Conservation (phyloP, 2,888 invertebrate species). For the Cryptocephalus moraei region DNA sequence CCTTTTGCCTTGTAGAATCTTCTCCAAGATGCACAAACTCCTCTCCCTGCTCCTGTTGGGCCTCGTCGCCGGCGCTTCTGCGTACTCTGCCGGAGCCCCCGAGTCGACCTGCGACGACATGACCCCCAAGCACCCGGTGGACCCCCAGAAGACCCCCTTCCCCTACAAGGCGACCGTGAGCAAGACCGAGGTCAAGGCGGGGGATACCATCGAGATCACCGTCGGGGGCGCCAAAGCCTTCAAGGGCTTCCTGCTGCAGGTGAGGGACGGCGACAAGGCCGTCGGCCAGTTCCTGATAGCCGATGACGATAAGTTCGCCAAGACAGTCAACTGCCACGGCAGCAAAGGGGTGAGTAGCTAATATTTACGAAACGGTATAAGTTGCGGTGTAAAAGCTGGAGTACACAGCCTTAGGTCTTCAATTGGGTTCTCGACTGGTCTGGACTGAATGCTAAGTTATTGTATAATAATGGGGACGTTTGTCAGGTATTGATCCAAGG, state of each 20-base stretch:
- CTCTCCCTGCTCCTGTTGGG: not conserved
- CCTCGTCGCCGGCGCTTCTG: constrained; percentile 23
- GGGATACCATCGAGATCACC: constrained; percentile 44
- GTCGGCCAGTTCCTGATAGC: constrained; percentile 54
- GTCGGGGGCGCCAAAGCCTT: constrained; percentile 47
- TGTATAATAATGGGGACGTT: no score
- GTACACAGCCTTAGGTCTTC: no score
- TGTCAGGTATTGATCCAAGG: no score
- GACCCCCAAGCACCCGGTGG: constrained; percentile 55
- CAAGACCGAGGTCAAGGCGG: constrained; percentile 28
- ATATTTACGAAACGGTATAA: no score
- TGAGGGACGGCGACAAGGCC: constrained; percentile 47
- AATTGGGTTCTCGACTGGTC: no score
- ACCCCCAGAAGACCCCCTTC: constrained; percentile 43
- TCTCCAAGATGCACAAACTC: no score
- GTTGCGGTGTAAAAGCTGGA: no score
- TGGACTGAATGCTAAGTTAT: no score
- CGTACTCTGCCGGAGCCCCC: constrained; percentile 56
- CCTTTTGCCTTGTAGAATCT: no score
- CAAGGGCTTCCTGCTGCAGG: constrained; percentile 58
- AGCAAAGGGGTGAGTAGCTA: constrained; percentile 43
- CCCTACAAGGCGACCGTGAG: constrained; percentile 44
- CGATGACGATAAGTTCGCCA: constrained; percentile 41
- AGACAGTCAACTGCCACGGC: constrained; percentile 44
- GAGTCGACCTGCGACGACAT: constrained; percentile 52